Percentiles rank a stretch among this genome's conserved stretches.
These are phyloP conservation scores for Mystacornis crossleyi DNA, from an alignment of 2,113 vertebrate species.

Conservation along the genomic window DNA sequence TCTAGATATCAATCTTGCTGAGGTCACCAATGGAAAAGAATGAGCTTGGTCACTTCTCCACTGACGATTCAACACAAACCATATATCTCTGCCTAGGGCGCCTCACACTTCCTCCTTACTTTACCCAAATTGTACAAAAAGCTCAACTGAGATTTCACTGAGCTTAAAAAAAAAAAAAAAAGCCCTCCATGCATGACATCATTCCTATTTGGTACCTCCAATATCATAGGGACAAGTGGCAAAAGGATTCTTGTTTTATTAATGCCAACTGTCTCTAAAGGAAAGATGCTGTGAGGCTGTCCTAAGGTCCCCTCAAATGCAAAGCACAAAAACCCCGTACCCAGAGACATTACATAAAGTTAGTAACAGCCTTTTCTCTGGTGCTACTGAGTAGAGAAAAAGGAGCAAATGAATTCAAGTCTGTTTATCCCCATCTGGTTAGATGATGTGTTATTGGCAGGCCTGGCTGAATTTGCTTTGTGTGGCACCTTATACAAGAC, in stretches of 20 bases:
- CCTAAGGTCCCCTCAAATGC: neutral
- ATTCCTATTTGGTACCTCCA: neutral
- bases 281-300: neutral
- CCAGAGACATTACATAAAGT: neutral
- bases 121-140: neutral
- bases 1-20: conserved; percentile 61
- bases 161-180: neutral
- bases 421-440: conserved; percentile 66
- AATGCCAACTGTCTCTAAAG: neutral
- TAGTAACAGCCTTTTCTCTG: conserved; percentile 44
- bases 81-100: neutral
- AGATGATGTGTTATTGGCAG: conserved; percentile 62
- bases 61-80: conserved; percentile 27
- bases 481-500: conserved; percentile 57
- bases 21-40: conserved; percentile 55
- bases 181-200: neutral
- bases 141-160: neutral
- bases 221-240: neutral
- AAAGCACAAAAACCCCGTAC: neutral
- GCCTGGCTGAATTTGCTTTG: conserved; percentile 55
- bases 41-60: conserved; percentile 30
- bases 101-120: neutral
- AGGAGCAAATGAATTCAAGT: conserved; percentile 59
- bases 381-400: conserved; percentile 35
- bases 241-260: neutral